phyloP scores from a whole-genome alignment of 2,113 vertebrate species.

The Carollia perspicillata region DNA sequence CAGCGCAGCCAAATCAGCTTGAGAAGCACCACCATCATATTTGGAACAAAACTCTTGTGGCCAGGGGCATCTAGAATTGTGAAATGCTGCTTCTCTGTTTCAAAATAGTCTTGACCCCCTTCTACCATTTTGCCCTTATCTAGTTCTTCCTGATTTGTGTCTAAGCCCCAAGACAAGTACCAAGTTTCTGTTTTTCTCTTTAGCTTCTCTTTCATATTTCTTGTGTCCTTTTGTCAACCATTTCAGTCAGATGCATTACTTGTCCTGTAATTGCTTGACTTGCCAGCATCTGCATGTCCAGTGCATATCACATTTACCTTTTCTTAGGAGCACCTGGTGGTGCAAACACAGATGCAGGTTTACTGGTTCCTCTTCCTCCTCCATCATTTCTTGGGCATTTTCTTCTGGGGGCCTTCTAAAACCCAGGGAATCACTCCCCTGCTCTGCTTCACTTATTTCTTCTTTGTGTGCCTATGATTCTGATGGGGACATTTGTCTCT shows the following conservation, averaged over 20 bases:
- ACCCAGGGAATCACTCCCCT: slow-evolving; percentile 78
- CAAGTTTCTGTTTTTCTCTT: slow-evolving; percentile 99
- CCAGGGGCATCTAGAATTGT: slow-evolving; percentile 97
- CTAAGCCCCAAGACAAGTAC: slow-evolving; percentile 97
- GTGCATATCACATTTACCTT: slow-evolving; percentile 97
- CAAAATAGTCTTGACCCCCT: slow-evolving; percentile 97
- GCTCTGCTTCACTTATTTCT: slow-evolving; percentile 87
- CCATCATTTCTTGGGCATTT: slow-evolving; percentile 86
- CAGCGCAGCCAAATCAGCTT: slow-evolving; percentile 96
- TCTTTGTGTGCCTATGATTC: slow-evolving; percentile 98
- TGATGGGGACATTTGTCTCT: slow-evolving; percentile 90
- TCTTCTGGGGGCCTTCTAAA: slow-evolving; percentile 85
- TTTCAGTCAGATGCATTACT: slow-evolving; percentile 97
- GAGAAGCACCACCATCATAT: slow-evolving; percentile 97
- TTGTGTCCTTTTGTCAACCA: slow-evolving; percentile 99
- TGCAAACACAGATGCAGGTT: slow-evolving; percentile 88
- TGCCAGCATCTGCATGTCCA: slow-evolving; percentile 96
- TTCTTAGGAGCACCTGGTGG: slow-evolving; percentile 94
- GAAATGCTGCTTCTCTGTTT: slow-evolving; percentile 98
- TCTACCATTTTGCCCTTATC: slow-evolving; percentile 99
- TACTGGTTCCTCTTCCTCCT: slow-evolving; percentile 95
- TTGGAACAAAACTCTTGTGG: slow-evolving; percentile 97
- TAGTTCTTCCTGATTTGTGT: slow-evolving; percentile 98
- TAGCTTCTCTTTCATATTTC: slow-evolving; percentile 98
- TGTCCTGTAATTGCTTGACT: slow-evolving; percentile 97